Percentiles rank a stretch among this genome's conserved stretches.
Evolutionary conservation across 2,797 vertebrate species (phyloP).

Genomic region (Myotis daubentonii): DNA sequence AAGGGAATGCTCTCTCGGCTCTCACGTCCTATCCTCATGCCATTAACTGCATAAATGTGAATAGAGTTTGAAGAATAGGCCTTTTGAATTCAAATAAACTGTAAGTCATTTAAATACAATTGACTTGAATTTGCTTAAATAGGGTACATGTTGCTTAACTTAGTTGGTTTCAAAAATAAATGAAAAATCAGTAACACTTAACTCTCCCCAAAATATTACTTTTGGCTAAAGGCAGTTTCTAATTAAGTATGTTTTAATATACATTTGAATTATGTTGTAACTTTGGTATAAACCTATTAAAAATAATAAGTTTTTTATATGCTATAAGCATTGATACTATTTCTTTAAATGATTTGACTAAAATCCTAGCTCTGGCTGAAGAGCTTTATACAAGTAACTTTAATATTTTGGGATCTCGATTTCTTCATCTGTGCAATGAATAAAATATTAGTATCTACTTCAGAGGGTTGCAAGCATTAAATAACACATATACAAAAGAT

Average conservation of each 20-base stretch:
- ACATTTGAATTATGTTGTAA: background rate
- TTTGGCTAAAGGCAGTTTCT: background rate
- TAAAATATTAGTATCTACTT: background rate
- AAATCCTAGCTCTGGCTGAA: background rate
- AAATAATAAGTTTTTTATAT: background rate
- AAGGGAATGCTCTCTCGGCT: background rate
- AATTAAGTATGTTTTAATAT: background rate
- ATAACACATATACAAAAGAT: background rate
- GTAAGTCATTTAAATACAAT: background rate
- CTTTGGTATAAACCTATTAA: background rate
- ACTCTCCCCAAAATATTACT: background rate
- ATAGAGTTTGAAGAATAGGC: background rate
- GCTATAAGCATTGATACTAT: background rate
- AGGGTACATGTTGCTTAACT: background rate
- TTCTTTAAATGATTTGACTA: slow-evolving; percentile 15
- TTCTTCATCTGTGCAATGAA: background rate
- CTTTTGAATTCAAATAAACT: background rate
- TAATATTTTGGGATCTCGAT: background rate
- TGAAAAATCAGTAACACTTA: background rate
- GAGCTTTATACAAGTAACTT: background rate
- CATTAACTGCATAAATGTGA: background rate
- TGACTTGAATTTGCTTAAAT: background rate
- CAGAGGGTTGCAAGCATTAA: background rate
- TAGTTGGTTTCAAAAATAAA: background rate
- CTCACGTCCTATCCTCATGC: no score